Conservation (phyloP, 2,797 vertebrate species). For the Acanthopagrus latus region DNA sequence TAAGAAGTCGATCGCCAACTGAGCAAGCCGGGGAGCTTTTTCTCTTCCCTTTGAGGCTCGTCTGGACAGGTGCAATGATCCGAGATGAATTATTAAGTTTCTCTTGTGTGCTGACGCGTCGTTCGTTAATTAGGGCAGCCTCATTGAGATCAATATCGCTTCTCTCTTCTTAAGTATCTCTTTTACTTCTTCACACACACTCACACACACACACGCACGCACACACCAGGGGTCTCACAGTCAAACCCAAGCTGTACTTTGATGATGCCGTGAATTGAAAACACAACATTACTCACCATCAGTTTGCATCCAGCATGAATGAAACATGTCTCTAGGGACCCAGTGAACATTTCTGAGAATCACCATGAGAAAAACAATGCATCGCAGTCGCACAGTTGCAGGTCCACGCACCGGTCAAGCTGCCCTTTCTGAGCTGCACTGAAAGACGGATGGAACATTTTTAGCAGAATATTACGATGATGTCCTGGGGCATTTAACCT, state of each 20-base stretch:
- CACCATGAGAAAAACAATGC: too few species aligned
- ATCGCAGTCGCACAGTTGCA: too few species aligned
- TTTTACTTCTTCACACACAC: neutral
- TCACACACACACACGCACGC: too few species aligned
- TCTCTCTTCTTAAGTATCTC: neutral
- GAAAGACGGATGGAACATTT: too few species aligned
- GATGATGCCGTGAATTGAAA: neutral
- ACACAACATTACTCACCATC: neutral
- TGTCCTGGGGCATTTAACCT: too few species aligned
- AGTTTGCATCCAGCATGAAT: neutral
- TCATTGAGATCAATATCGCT: neutral
- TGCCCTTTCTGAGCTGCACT: too few species aligned
- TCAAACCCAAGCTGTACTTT: too few species aligned
- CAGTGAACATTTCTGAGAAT: neutral
- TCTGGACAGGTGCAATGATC: conserved; percentile 12
- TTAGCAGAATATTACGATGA: too few species aligned
- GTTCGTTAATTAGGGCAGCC: neutral
- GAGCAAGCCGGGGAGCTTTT: conserved; percentile 11
- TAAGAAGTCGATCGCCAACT: neutral
- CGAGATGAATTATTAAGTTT: conserved; percentile 35
- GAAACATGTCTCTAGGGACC: neutral
- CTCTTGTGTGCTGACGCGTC: neutral
- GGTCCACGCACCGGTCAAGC: too few species aligned
- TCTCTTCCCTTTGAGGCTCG: conserved; percentile 7
- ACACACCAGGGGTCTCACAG: too few species aligned